Evolutionary conservation across 2,113 vertebrate genomes (phyloP), one percentile per base, ranked within the genome.

Genomic region (Mastomys natalensis): DNA sequence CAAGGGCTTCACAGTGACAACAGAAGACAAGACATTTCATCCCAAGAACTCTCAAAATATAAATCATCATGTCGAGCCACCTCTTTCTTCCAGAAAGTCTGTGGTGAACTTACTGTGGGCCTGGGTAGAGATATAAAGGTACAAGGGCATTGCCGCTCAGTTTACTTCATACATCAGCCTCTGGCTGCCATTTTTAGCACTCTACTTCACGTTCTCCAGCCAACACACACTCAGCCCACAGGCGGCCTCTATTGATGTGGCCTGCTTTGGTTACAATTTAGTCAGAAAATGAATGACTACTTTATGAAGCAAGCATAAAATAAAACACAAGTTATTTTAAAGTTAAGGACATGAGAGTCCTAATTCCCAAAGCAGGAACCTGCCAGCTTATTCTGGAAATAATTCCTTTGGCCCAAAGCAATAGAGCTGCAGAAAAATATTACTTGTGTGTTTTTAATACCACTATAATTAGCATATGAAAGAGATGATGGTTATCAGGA

Each of bases 301-400:
- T 97, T 97, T 93, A 94, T 90, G 95, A 92, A 97, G 89, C 60
- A 91, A 81, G 93, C 93, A 94, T 72, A 77, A 97, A 90, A 90
- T 94, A 70, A 97, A 97, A 97, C 91, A 88, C 96, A 92, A 97
- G 96, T 92, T 97, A 94, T 97, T 95, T 96, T 90, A 97, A 96
- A 97, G 92, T 48, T 96, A 94, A 95, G 96, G 94, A 96, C 94
- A 87, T 26, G 66, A 34, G 95, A 94, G 86, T 92, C 94, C 89
- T 90, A 95, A 96, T 80, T 96, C 96, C 85, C 97, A 8, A 90
- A 95, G 93, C 84, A 97, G 87, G 91, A 96, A 93, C 91, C 60
- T 77, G 93, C 91, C 97, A 96, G 91, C 89, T 93, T 96, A 87
- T 95, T 97, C 95, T 95, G 94, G 95, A 97, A 96, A 86, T 88